These are phyloP conservation scores for Erpornis zantholeuca DNA, from an alignment of 2,113 vertebrate species.

Conservation along the genomic window DNA sequence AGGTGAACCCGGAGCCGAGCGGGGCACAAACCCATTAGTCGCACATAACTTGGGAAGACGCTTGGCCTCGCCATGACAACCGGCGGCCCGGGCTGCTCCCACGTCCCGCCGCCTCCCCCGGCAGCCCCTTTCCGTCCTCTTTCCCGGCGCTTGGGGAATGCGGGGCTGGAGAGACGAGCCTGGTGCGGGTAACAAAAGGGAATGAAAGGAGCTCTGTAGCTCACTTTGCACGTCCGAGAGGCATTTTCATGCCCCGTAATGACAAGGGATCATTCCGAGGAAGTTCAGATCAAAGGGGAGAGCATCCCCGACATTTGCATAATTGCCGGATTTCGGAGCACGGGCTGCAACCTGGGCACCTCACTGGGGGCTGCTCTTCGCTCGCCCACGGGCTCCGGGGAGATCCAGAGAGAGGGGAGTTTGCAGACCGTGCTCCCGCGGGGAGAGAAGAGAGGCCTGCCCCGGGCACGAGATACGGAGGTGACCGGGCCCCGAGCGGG, in stretches of 20 bases:
- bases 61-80: constrained; percentile 46
- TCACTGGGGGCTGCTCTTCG: background rate
- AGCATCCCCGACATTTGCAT: background rate
- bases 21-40: constrained; percentile 26
- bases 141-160: background rate
- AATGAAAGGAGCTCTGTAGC: background rate
- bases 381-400: background rate
- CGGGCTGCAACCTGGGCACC: background rate
- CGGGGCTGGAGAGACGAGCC: background rate
- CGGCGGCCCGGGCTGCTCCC: constrained; percentile 17
- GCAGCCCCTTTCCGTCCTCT: background rate
- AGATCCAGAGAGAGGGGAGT: background rate
- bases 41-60: constrained; percentile 23
- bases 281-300: constrained; percentile 54
- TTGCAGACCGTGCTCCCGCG: background rate
- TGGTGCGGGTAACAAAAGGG: constrained; percentile 16
- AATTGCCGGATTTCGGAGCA: constrained; percentile 11
- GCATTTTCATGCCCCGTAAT: constrained; percentile 27
- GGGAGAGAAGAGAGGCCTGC: background rate
- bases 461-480: background rate
- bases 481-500: background rate
- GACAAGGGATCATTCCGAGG: constrained; percentile 6
- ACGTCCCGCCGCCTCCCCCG: background rate
- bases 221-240: constrained; percentile 27
- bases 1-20: constrained; percentile 22